Conservation (phyloP, 2,797 vertebrate species). For the Pseudomugil tenellus region DNA sequence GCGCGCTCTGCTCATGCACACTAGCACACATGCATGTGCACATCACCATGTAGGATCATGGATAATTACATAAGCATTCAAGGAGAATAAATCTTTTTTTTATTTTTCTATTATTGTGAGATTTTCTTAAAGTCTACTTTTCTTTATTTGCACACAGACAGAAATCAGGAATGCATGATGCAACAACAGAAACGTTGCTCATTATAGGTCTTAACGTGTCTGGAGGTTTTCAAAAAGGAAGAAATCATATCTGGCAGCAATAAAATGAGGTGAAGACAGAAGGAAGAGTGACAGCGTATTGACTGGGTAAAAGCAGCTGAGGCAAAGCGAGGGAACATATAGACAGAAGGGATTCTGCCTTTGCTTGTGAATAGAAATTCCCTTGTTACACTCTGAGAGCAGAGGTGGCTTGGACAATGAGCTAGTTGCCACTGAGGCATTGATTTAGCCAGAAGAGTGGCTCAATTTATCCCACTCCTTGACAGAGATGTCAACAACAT, state of each 20-base stretch:
- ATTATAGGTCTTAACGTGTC: constrained; percentile 23
- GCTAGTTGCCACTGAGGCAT: constrained; percentile 75
- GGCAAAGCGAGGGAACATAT: constrained; percentile 31
- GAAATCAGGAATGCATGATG: constrained; percentile 56
- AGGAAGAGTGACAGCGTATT: constrained; percentile 42
- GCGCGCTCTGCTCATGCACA: constrained; percentile 10
- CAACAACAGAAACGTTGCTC: constrained; percentile 59
- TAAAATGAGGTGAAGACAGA: constrained; percentile 32
- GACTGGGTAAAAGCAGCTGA: constrained; percentile 28
- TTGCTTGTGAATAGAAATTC: constrained; percentile 70
- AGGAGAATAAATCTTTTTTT: constrained; percentile 10
- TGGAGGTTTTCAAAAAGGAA: constrained; percentile 19
- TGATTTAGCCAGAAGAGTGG: constrained; percentile 78
- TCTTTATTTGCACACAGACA: not conserved
- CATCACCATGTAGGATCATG: constrained; percentile 11
- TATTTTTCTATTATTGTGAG: constrained; percentile 22
- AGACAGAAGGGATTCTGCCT: constrained; percentile 32
- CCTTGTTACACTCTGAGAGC: constrained; percentile 69
- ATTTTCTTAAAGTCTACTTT: constrained; percentile 29
- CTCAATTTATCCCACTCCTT: constrained; percentile 75
- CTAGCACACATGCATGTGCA: not conserved
- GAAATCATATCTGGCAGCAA: constrained; percentile 29
- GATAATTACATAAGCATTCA: constrained; percentile 40
- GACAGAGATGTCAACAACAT: constrained; percentile 76
- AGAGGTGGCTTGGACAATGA: constrained; percentile 74